Evolutionary conservation across 2,113 vertebrate genomes (phyloP).

Genomic region (Lophius piscatorius): DNA sequence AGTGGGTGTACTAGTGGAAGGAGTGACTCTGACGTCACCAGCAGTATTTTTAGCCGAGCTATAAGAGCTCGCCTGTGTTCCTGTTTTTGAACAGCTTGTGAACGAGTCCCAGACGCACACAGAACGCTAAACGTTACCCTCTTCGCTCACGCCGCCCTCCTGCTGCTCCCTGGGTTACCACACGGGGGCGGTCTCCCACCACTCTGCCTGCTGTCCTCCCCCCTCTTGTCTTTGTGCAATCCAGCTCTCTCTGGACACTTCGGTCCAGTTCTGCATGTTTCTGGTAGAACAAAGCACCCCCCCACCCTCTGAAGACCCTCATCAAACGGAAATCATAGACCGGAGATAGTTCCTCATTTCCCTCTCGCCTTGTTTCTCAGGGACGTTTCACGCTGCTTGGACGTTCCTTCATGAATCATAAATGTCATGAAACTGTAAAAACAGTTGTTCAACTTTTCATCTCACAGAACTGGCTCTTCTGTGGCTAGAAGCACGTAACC

Average conservation of each 20-base stretch:
- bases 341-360: not conserved
- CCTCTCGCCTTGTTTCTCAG: not conserved
- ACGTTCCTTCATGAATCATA: not conserved
- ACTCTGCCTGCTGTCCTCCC: slow-evolving; percentile 3
- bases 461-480: not conserved
- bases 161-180: slow-evolving; percentile 25
- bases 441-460: not conserved
- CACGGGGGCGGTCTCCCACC: slow-evolving; percentile 67
- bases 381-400: not conserved
- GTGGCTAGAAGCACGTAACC: not conserved
- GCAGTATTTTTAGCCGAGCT: slow-evolving; percentile 66
- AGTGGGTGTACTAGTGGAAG: not conserved
- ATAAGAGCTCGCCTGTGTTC: slow-evolving; percentile 61
- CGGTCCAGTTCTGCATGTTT: not conserved
- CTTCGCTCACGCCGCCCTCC: not conserved
- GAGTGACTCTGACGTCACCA: slow-evolving; percentile 10
- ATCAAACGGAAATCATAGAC: not conserved
- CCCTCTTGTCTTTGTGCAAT: slow-evolving; percentile 53
- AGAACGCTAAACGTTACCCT: not conserved
- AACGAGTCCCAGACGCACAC: slow-evolving; percentile 12
- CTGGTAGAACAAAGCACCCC: not conserved
- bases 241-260: slow-evolving; percentile 18
- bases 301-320: not conserved
- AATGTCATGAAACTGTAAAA: not conserved
- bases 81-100: slow-evolving; percentile 12